Evolutionary conservation across 2,797 vertebrate species (phyloP), one percentile per base, ranked within the genome.

Genomic region (Parotocinclus haroldoi): DNA sequence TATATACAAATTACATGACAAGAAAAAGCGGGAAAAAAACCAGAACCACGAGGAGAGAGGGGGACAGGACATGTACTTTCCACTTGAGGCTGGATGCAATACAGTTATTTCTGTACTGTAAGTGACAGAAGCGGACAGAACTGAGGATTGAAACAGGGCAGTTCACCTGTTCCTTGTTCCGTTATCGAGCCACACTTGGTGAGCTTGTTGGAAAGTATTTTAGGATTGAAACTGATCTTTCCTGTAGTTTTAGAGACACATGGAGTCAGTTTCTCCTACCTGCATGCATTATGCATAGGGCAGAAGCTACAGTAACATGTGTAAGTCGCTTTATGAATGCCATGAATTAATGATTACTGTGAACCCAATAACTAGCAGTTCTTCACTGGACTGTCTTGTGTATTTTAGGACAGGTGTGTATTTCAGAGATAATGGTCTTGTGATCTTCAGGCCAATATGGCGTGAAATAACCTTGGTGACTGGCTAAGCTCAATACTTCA

Each of bases 301-400:
- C 61, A 66, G 72, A 71, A 70, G 71, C 63, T 76, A 67, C 63
- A 51, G 63, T 72, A 69, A 75, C 78, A 68, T 65, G 74, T 79
- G 77, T 75, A 76, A 77, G 69, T 68, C 66, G 74, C 67, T 69
- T 68, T 66, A 44, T 48, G 69, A 72, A 77, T 81, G 79, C 64
- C 74, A 70, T 76, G 68, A 69, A 75, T 75, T 78, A 82, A 82
- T 82, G 76, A 77, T 68, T 60, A 60, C 63, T 59, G 11, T 40
- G 69, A 40, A 58, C 63, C 67, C 70, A 50, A 61, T 66, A 61
- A 55, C 57, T 53, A 48, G 49, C 46, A 64, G 61, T 14, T 38
- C 46, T 58, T 57, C 10, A 60, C 44, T 62, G 65, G 53, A 58
- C 37, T 71, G 73, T 50, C 10, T 42, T 42, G n/a, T 59, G 7